Evolutionary conservation across 1,140 invertebrate species (phyloP).

Genomic region (Tetramorium parvispinum): DNA sequence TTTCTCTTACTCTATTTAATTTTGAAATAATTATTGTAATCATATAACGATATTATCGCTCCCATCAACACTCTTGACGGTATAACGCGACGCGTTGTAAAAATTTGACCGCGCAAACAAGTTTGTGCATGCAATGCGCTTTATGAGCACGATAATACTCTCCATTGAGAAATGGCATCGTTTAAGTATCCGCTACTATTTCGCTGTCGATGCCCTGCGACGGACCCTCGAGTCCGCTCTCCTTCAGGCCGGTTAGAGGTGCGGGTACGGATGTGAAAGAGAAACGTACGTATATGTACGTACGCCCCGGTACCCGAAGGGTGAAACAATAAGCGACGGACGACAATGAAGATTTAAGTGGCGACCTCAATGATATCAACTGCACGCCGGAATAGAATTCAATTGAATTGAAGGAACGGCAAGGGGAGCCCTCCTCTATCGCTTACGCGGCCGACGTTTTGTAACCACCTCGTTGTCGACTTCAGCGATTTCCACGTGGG

Average conservation of each 20-base stretch:
- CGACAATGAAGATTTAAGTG: constrained; percentile 86
- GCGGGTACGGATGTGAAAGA: constrained; percentile 78
- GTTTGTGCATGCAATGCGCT: neutral
- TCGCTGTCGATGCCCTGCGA: constrained; percentile 61
- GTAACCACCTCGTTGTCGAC: constrained; percentile 73
- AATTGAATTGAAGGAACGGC: constrained; percentile 85
- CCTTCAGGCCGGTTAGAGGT: constrained; percentile 72
- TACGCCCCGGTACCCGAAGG: constrained; percentile 79
- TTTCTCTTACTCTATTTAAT: neutral
- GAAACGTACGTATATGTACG: constrained; percentile 78
- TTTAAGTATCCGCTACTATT: constrained; percentile 65
- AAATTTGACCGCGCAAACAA: constrained; percentile 25
- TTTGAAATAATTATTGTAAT: neutral
- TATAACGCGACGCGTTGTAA: neutral
- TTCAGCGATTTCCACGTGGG: constrained; percentile 58
- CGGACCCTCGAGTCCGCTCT: constrained; percentile 67
- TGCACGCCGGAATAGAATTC: constrained; percentile 84
- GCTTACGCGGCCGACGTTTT: constrained; percentile 70
- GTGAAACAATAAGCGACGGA: constrained; percentile 85
- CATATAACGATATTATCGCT: neutral
- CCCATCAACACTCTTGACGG: neutral
- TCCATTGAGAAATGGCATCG: constrained; percentile 50
- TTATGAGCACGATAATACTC: constrained; percentile 32
- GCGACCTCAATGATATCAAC: constrained; percentile 85
- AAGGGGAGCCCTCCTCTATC: constrained; percentile 76